Conservation (phyloP, 2,888 invertebrate genomes). For the Amitus sp. region DNA sequence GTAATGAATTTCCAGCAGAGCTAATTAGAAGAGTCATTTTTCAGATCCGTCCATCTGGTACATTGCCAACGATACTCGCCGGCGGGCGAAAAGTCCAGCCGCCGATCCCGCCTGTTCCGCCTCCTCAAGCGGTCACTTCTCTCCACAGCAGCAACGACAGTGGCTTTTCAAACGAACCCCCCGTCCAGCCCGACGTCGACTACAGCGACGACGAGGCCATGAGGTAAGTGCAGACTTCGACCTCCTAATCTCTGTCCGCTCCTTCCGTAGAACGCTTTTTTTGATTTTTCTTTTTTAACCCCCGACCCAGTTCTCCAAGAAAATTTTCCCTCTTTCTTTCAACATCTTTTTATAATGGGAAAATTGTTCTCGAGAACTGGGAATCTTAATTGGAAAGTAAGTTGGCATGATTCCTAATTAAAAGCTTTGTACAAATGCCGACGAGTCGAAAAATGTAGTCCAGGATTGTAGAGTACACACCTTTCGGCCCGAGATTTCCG, state of each 20-base stretch:
- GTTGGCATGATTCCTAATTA: conserved; percentile 33
- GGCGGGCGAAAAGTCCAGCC: conserved; percentile 66
- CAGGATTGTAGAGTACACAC: too few relatives aligned
- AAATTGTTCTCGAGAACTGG: conserved; percentile 27
- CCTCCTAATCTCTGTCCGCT: conserved; percentile 23
- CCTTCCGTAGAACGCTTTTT: conserved; percentile 36
- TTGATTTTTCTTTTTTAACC: conserved; percentile 24
- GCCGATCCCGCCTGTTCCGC: conserved; percentile 63
- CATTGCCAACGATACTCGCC: conserved; percentile 60
- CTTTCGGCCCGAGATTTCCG: too few relatives aligned
- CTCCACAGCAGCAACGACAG: conserved; percentile 93
- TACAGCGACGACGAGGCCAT: conserved; percentile 89
- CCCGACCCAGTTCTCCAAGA: conserved; percentile 27
- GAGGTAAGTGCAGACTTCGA: conserved; percentile 71
- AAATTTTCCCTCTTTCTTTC: conserved; percentile 10
- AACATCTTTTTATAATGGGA: neutral
- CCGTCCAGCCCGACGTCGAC: conserved; percentile 88
- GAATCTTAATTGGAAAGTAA: conserved; percentile 17
- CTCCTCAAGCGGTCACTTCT: conserved; percentile 69
- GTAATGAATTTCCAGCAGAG: too few relatives aligned
- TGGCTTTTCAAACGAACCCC: conserved; percentile 88
- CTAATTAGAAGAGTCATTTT: too few relatives aligned
- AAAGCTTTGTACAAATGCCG: conserved; percentile 40
- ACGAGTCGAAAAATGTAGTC: conserved; percentile 31
- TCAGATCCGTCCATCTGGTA: conserved; percentile 64